These are phyloP conservation scores for Mercenaria mercenaria DNA, from an alignment of 1,140 invertebrate species.

Conservation along the genomic window DNA sequence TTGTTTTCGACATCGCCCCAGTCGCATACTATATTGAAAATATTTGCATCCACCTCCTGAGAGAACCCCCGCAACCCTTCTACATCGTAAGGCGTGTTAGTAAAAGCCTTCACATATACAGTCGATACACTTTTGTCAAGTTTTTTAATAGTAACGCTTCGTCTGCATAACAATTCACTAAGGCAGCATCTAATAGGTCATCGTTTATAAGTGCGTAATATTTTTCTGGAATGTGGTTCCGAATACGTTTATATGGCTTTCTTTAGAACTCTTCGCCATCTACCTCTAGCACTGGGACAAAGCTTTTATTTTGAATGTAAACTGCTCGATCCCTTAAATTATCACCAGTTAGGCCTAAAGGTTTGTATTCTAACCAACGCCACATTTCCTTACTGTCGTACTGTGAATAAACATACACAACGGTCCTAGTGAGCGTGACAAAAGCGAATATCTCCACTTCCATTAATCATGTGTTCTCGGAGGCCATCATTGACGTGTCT, in stretches of 20 bases:
- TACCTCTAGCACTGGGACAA: slow-evolving; percentile 20
- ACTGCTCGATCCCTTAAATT: slow-evolving; percentile 20
- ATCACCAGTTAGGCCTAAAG: slow-evolving; percentile 19
- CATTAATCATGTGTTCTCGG: not conserved
- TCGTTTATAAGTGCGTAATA: slow-evolving; percentile 30
- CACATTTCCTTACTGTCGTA: slow-evolving; percentile 24
- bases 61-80: too few relatives aligned
- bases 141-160: slow-evolving; percentile 11
- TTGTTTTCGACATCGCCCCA: not conserved
- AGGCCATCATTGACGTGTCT: too few relatives aligned
- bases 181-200: slow-evolving; percentile 35
- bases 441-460: slow-evolving; percentile 24
- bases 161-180: slow-evolving; percentile 20
- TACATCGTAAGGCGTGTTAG: too few relatives aligned
- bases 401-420: slow-evolving; percentile 14
- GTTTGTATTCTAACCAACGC: slow-evolving; percentile 24
- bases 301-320: not conserved
- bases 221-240: slow-evolving; percentile 41
- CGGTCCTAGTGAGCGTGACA: slow-evolving; percentile 8
- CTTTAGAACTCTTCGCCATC: slow-evolving; percentile 17
- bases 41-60: not conserved
- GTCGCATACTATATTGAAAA: not conserved
- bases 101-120: too few relatives aligned
- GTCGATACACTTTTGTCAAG: too few relatives aligned
- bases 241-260: slow-evolving; percentile 18